Base-by-base conservation (phyloP, 92 coral and sea anemone genomes). In the Parazoanthus swiftii region DNA sequence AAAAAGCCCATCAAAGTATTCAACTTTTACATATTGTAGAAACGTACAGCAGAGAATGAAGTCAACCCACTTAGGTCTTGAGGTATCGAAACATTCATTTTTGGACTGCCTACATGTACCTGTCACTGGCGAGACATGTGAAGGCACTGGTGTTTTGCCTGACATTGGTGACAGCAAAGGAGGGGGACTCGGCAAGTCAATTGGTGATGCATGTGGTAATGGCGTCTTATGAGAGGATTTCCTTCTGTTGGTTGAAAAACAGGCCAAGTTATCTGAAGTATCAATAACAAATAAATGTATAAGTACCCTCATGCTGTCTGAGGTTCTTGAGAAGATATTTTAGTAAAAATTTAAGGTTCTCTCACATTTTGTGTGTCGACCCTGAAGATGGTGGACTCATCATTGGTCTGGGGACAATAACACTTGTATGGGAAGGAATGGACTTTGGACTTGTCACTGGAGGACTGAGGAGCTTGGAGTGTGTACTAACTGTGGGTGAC, bases 141-240 rank as follows among this genome's bases (percentile, higher is more conserved):
- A 42, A 4, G 86, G 77, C 3, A 83, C 77, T 43, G 66, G 86
- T 11, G 66, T 33, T 71, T 44, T 83, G 78, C 77, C 65, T 42
- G 86, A n/a, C 86, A 70, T 13, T 21, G 86, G 86, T 43, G 86
- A 83, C 18, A 83, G 37, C 26, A 83, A 44, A 26, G 86, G 86
- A 68, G 86, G 86, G 11, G 86, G 86, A 43, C 86, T 43, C 0
- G 86, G 86, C 59, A 83, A 48, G 4, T 43, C 86, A 6, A 44
- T 25, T 0, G 77, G 43, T 44, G 77, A 68, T 0, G 54, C 23
- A 29, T 83, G 74, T 26, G 86, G 77, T n/a, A 78, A 83, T 70
- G 77, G 63, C 44, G 77, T 83, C 59, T 71, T 65, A 26, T 70
- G 77, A 8, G 86, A 82, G 35, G 86, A n/a, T 44, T 83, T 83